Conservation (phyloP, 1,140 invertebrate genomes). For the Dufourea novaeangliae region DNA sequence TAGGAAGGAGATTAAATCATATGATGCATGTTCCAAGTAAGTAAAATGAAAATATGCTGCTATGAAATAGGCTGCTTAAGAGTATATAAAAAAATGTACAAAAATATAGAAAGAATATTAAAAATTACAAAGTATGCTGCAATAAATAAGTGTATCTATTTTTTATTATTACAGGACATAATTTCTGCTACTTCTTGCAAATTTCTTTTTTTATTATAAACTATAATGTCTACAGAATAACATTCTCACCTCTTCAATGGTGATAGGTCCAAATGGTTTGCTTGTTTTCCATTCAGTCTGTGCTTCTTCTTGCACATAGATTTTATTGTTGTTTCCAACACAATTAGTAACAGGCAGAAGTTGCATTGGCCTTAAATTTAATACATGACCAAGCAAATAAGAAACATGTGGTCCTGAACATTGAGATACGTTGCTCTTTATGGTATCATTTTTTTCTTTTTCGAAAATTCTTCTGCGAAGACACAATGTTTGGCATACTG, state of each 20-base stretch:
- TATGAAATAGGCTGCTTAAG: background rate
- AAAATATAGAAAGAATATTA: background rate
- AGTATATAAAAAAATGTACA: background rate
- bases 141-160: background rate
- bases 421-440: constrained; percentile 46
- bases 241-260: constrained; percentile 75
- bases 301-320: constrained; percentile 27
- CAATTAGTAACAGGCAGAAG: constrained; percentile 66
- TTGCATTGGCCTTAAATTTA: constrained; percentile 58
- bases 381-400: constrained; percentile 51
- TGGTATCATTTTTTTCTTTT: constrained; percentile 30
- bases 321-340: constrained; percentile 50
- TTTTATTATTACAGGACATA: background rate
- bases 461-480: constrained; percentile 60
- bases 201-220: constrained; percentile 22
- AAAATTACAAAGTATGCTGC: background rate
- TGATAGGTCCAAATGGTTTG: constrained; percentile 66
- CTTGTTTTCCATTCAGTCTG: constrained; percentile 29
- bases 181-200: background rate
- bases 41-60: background rate
- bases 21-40: background rate
- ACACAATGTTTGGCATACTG: constrained; percentile 66
- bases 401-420: constrained; percentile 44
- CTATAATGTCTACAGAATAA: constrained; percentile 62
- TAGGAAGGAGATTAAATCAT: background rate